These are phyloP conservation scores for Tetragnatha versicolor DNA, from an alignment of 1,140 invertebrate genomes.

Conservation along the genomic window DNA sequence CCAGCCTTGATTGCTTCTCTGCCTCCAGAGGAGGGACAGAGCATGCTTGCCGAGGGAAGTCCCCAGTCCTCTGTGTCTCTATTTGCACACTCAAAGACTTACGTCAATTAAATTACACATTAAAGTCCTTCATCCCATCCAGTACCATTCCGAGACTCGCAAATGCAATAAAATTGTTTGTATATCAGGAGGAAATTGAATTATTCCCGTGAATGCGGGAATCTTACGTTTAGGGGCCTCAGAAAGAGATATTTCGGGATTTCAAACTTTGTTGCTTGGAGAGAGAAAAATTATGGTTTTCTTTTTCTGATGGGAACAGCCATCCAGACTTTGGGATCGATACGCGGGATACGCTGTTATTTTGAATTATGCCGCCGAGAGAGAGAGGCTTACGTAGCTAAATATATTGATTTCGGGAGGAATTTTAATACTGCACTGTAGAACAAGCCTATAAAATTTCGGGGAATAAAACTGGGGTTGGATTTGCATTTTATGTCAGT, in stretches of 20 bases:
- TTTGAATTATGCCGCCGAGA: conserved; percentile 13
- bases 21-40: background rate
- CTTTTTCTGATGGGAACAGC: background rate
- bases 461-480: conserved; percentile 3
- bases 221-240: background rate
- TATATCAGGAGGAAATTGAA: conserved; percentile 41
- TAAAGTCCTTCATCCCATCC: conserved; percentile 22
- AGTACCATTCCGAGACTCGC: conserved; percentile 3
- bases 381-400: conserved; percentile 20
- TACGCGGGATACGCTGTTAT: conserved; percentile 27
- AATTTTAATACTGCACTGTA: conserved; percentile 26
- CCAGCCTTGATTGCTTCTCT: background rate
- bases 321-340: background rate
- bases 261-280: background rate
- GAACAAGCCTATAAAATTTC: conserved; percentile 37
- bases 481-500: conserved; percentile 45
- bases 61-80: conserved; percentile 5
- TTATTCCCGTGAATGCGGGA: conserved; percentile 36
- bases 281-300: conserved; percentile 8
- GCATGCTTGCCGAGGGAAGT: background rate
- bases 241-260: background rate
- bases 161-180: conserved; percentile 50
- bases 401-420: conserved; percentile 32
- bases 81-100: conserved; percentile 30
- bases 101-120: conserved; percentile 50